Percentiles rank a stretch among this genome's conserved stretches.
Conservation (phyloP, 2,797 vertebrate genomes). For the Melanotaenia maccullochi region DNA sequence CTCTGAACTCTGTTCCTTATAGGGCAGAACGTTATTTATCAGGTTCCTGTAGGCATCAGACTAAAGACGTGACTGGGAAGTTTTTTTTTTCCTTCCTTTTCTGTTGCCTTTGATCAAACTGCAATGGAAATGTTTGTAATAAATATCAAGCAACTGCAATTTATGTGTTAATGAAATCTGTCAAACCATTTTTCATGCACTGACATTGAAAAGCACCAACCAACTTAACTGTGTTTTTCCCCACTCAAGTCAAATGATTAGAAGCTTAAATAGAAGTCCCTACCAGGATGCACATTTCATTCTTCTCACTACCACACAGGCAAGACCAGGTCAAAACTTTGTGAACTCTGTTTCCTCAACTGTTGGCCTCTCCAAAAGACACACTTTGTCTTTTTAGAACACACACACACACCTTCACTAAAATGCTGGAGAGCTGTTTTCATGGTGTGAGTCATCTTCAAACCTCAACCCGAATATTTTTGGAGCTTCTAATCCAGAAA, state of each 20-base stretch:
- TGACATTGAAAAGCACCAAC: not conserved
- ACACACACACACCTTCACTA: slow-evolving; percentile 14
- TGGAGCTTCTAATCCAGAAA: slow-evolving; percentile 76
- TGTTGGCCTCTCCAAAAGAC: slow-evolving; percentile 3
- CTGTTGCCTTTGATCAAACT: not conserved
- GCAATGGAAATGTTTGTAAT: slow-evolving; percentile 1
- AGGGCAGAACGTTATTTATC: not conserved
- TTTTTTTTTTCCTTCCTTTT: not conserved
- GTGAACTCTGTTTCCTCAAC: not conserved
- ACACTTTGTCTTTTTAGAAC: not conserved
- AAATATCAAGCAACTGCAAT: not conserved
- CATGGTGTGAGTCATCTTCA: slow-evolving; percentile 69
- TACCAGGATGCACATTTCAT: not conserved
- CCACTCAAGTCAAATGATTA: slow-evolving; percentile 1
- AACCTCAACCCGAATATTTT: slow-evolving; percentile 72
- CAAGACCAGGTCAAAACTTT: slow-evolving; percentile 10
- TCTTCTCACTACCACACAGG: not conserved
- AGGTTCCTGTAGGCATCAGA: not conserved
- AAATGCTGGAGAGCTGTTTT: slow-evolving; percentile 50
- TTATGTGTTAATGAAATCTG: slow-evolving; percentile 1
- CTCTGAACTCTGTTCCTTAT: not conserved
- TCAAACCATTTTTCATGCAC: slow-evolving; percentile 18
- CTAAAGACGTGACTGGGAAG: not conserved
- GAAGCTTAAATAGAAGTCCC: slow-evolving; percentile 6
- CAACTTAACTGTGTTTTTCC: too few relatives aligned